phyloP scores from a whole-genome alignment of 2,888 invertebrate genomes.

The Platynereis dumerilii region DNA sequence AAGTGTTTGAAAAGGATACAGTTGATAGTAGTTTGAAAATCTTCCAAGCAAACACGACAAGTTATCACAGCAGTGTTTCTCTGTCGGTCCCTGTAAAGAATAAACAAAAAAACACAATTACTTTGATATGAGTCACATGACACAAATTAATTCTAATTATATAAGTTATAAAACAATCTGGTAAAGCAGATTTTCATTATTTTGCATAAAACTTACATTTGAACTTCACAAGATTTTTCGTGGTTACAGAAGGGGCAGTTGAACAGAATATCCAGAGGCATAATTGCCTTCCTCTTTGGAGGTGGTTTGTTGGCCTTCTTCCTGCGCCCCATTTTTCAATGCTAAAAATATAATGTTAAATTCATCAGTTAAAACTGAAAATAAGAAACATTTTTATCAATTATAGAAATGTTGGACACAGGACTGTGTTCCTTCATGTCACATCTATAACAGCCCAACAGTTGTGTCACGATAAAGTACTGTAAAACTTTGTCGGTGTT shows the following conservation, averaged over 20 bases:
- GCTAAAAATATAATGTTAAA: background rate
- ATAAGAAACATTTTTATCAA: background rate
- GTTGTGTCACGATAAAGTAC: too few relatives aligned
- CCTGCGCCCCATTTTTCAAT: slow-evolving; percentile 82
- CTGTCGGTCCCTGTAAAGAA: slow-evolving; percentile 83
- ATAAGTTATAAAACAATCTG: too few relatives aligned
- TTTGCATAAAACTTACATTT: slow-evolving; percentile 77
- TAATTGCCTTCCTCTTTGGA: slow-evolving; percentile 88
- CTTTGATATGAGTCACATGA: background rate
- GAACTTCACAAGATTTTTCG: slow-evolving; percentile 98
- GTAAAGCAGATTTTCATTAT: too few relatives aligned
- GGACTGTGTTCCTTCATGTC: too few relatives aligned
- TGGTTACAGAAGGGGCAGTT: slow-evolving; percentile 99
- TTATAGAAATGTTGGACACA: background rate
- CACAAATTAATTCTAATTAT: background rate
- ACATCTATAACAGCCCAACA: too few relatives aligned
- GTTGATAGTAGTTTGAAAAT: slow-evolving; percentile 95
- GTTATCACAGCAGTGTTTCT: slow-evolving; percentile 92
- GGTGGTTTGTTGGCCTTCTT: slow-evolving; percentile 99
- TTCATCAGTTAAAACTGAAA: background rate
- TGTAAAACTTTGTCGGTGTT: too few relatives aligned
- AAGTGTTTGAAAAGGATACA: slow-evolving; percentile 69
- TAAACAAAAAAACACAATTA: slow-evolving; percentile 1
- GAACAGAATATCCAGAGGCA: slow-evolving; percentile 92
- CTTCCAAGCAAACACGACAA: slow-evolving; percentile 94